These are phyloP conservation scores for Folsomia manolachei DNA, from an alignment of 2,888 invertebrate species.

Conservation along the genomic window DNA sequence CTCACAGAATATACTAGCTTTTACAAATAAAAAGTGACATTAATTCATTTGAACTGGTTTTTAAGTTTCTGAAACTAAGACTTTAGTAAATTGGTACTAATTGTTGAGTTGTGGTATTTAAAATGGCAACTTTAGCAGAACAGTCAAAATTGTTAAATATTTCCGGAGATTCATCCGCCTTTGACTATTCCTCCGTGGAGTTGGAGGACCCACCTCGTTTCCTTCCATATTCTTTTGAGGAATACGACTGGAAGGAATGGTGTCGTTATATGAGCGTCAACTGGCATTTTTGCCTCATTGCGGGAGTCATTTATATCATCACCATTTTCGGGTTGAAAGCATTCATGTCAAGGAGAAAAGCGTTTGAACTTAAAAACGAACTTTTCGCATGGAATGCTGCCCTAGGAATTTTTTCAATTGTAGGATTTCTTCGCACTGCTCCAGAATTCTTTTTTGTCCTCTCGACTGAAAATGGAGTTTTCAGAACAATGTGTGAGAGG, in stretches of 20 bases:
- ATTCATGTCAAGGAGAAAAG: slow-evolving; percentile 28
- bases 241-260: slow-evolving; percentile 36
- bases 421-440: slow-evolving; percentile 35
- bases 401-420: slow-evolving; percentile 34
- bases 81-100: no score
- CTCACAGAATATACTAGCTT: no score
- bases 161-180: neutral
- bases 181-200: slow-evolving; percentile 16
- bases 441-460: slow-evolving; percentile 33
- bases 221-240: slow-evolving; percentile 30
- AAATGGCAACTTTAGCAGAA: neutral
- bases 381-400: slow-evolving; percentile 33
- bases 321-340: slow-evolving; percentile 34
- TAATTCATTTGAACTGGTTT: no score
- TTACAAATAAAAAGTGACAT: no score
- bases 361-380: slow-evolving; percentile 28
- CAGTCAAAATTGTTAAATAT: slow-evolving; percentile 7
- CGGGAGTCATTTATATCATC: slow-evolving; percentile 28
- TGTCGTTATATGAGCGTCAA: slow-evolving; percentile 26
- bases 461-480: slow-evolving; percentile 5
- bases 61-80: no score
- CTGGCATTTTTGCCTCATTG: slow-evolving; percentile 33
- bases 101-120: no score
- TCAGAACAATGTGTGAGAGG: slow-evolving; percentile 24
- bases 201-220: slow-evolving; percentile 31